phyloP scores from a whole-genome alignment of 2,888 invertebrate species.

The Archips crataeganus region DNA sequence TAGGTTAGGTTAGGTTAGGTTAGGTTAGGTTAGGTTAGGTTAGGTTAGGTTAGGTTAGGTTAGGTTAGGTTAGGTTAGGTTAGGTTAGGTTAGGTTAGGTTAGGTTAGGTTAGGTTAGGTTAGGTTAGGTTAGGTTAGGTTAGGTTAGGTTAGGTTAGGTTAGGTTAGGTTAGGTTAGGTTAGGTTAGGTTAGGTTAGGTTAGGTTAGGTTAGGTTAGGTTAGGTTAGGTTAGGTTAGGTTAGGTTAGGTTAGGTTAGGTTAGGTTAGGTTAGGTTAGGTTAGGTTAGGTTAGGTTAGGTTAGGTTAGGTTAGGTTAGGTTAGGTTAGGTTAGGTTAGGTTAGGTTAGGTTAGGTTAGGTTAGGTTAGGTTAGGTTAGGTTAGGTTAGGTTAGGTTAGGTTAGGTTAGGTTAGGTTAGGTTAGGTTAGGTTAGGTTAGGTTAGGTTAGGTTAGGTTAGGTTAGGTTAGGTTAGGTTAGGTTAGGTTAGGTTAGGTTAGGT shows the following conservation, averaged over 20 bases:
- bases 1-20: slow-evolving; percentile 6
- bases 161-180: slow-evolving; percentile 4
- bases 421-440: too few relatives aligned
- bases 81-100: slow-evolving; percentile 4
- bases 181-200: slow-evolving; percentile 4
- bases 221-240: slow-evolving; percentile 4
- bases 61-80: slow-evolving; percentile 4
- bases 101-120: slow-evolving; percentile 4
- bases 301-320: too few relatives aligned
- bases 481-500: background rate
- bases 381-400: too few relatives aligned
- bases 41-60: slow-evolving; percentile 4
- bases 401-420: too few relatives aligned
- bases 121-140: slow-evolving; percentile 4
- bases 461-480: too few relatives aligned
- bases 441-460: too few relatives aligned
- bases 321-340: too few relatives aligned
- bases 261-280: too few relatives aligned
- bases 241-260: too few relatives aligned
- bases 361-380: too few relatives aligned
- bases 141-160: slow-evolving; percentile 4
- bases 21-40: slow-evolving; percentile 4
- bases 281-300: too few relatives aligned
- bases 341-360: too few relatives aligned
- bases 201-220: slow-evolving; percentile 4